A percentile compares a stretch with the other conserved stretches of the same genome.
Conservation (phyloP, 2,888 invertebrate species). For the Tetheella fluctuosa region DNA sequence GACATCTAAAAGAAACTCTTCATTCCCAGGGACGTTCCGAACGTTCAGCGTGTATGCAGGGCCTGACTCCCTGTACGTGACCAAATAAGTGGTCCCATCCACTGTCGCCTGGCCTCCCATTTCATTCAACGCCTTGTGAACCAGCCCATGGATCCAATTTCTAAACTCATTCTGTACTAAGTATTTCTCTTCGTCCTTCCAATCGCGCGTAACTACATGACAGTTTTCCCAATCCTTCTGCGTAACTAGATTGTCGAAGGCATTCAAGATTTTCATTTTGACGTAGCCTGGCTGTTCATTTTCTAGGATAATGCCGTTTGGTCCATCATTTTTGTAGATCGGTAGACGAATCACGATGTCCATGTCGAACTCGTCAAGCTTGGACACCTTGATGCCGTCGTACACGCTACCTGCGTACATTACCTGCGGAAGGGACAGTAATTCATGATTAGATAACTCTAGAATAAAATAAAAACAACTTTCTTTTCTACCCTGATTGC, state of each 20-base stretch:
- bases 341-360: conserved; percentile 84
- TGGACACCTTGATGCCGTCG: conserved; percentile 84
- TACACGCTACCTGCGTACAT: conserved; percentile 85
- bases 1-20: conserved; percentile 66
- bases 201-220: conserved; percentile 66
- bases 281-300: conserved; percentile 77
- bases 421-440: conserved; percentile 36
- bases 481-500: too few relatives aligned
- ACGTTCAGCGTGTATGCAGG: conserved; percentile 84
- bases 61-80: conserved; percentile 70
- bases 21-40: conserved; percentile 43
- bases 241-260: conserved; percentile 65
- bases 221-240: conserved; percentile 66
- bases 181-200: conserved; percentile 75
- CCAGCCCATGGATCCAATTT: conserved; percentile 80
- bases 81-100: conserved; percentile 54
- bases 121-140: conserved; percentile 71
- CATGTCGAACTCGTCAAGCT: conserved; percentile 85
- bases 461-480: too few relatives aligned
- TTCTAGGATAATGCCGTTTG: conserved; percentile 65
- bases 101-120: conserved; percentile 56
- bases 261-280: conserved; percentile 61
- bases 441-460: too few relatives aligned
- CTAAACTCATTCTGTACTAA: conserved; percentile 77
- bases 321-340: conserved; percentile 62